Percentiles rank a stretch among this genome's conserved stretches.
Conservation (phyloP, 2,113 vertebrate species). For the Phaethornis superciliosus region DNA sequence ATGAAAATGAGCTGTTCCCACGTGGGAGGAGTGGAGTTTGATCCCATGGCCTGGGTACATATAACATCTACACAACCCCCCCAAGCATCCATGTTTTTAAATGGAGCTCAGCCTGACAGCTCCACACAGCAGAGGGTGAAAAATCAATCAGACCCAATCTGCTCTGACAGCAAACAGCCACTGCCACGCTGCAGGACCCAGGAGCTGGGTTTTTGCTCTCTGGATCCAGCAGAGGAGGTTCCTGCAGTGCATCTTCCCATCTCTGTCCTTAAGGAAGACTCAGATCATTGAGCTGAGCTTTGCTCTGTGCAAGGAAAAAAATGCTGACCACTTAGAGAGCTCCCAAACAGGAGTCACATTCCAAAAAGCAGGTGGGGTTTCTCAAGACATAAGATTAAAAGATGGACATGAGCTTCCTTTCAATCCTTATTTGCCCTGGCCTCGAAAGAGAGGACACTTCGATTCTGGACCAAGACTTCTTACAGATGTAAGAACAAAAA, state of each 20-base stretch:
- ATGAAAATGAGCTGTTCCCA: background rate
- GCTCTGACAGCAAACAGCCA: background rate
- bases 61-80: background rate
- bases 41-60: background rate
- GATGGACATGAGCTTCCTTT: background rate
- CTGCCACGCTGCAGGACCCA: background rate
- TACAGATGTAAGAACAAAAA: background rate
- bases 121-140: background rate
- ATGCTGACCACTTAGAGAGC: background rate
- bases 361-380: background rate
- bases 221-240: background rate
- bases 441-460: background rate
- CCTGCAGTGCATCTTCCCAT: background rate
- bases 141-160: background rate
- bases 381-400: background rate
- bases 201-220: background rate
- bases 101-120: background rate
- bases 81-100: background rate
- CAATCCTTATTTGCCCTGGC: background rate
- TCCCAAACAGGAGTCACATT: background rate
- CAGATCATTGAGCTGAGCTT: background rate
- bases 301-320: background rate
- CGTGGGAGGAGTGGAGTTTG: background rate
- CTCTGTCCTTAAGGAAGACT: background rate
- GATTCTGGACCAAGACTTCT: background rate